Conservation (phyloP, 2,797 vertebrate genomes). For the Schizopygopsis malacanthus region DNA sequence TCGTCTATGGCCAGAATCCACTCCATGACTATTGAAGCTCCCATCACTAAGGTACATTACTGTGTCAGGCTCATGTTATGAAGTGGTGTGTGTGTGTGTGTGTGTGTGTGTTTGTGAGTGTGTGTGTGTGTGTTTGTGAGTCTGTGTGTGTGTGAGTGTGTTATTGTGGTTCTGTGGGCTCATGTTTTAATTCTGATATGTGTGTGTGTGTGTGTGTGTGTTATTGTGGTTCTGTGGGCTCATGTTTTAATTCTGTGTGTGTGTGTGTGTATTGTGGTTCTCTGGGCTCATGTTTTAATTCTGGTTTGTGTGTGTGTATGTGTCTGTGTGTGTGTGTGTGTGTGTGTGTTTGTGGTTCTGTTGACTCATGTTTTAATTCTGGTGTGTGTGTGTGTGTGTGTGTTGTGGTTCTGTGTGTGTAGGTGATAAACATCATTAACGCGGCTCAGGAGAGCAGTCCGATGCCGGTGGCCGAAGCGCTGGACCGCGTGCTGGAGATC, state of each 20-base stretch:
- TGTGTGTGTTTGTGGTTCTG: constrained; percentile 6
- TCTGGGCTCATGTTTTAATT: no score
- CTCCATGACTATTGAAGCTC: constrained; percentile 98
- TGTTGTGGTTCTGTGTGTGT: constrained; percentile 39
- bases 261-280: no score
- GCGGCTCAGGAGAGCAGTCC: constrained; percentile 96
- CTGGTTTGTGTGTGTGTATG: no score
- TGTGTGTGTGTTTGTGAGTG: background rate
- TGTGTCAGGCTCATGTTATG: background rate
- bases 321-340: background rate
- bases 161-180: no score
- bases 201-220: constrained; percentile 33
- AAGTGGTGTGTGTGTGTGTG: background rate
- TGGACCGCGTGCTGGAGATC: constrained; percentile 95
- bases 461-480: constrained; percentile 90
- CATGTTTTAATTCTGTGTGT: no score
- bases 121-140: constrained; percentile 7
- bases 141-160: constrained; percentile 9
- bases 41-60: constrained; percentile 93
- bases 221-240: no score
- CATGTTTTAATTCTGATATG: background rate
- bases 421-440: constrained; percentile 98
- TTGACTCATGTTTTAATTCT: background rate
- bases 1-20: constrained; percentile 98
- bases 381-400: background rate